Base-by-base conservation (phyloP, 2,797 vertebrate species). In the Scolopax bukidnonensis region DNA sequence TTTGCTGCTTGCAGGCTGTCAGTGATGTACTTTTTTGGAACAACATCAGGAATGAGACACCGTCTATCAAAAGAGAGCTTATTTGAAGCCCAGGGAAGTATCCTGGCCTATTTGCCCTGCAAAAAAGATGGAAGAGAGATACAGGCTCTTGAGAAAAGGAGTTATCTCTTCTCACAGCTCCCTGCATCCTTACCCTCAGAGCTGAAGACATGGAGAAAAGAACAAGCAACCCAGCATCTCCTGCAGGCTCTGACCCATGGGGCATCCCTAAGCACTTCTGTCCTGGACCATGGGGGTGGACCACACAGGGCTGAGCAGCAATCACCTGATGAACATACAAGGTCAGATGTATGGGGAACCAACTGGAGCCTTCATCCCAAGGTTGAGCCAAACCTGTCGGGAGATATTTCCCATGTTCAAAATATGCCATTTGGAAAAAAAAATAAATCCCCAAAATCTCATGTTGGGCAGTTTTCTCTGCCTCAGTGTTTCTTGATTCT, bases 241-340 rank as follows among this genome's bases (percentile, higher is more conserved):
- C 36, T 41, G 27, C 13, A n/a, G n/a, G 18, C 33, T 81, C 50
- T 70, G 82, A 45, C 51, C 16, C 43, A 30, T 47, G 43, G 38
- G 18, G n/a, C 24, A 28, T 17, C 41, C n/a, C 33, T 9, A 54
- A 79, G 9, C 12, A 10, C 16, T 69, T 61, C 71, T 84, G 61
- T 48, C 32, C 57, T 77, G 33, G 63, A 15, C n/a, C 0, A 0
- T 14, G 21, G 12, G 27, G 4, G 3, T 63, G 60, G n/a, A 48
- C 48, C 11, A 6, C 0, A 3, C 3, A 1, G 33, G 38, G 30
- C 23, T 64, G 71, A 80, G 25, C n/a, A 61, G 30, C 33, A 83
- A 17, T 17, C 0, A 0, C 10, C 32, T 36, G n/a, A 23, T 10
- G 24, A 79, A n/a, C 21, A 17, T 28, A 40, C 3, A 21, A 80